Evolutionary conservation across 2,797 vertebrate genomes (phyloP), one percentile per base, ranked within the genome.

Genomic region (Polyboroides typus): DNA sequence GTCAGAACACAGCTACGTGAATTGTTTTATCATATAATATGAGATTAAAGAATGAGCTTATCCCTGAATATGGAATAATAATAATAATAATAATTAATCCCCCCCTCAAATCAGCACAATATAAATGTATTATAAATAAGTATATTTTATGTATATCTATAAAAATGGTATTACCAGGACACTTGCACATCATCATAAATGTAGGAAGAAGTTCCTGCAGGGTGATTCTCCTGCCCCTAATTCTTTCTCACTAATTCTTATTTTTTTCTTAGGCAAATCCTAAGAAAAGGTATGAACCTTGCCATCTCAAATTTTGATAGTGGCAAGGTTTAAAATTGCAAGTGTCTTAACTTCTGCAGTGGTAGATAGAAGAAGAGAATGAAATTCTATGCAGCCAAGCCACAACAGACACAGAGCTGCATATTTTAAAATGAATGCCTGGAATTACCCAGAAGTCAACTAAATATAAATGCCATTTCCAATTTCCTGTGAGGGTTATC

Each of bases 1-100:
- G 98, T 95, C 93, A 94, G 91, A 92, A 59, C 74, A 88, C 94
- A 94, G 66, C 95, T 91, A 67, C 13, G 67, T 95, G 71, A 92
- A 93, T 79, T 93, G 74, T 81, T 91, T 96, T 89, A 18, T 94
- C 50, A 12, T 90, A 21, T 70, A 76, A 52, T 87, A 67, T n/a
- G 67, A 90, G 67, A 67, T 72, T 74, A 71, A 83, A 92, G n/a
- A 94, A 84, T 79, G 38, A 95, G 3, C 2, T 82, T 93, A 91
- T 80, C 52, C 52, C 60, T 81, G 44, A 76, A 33, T 42, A 64
- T 48, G 36, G n/a, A 78, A 48, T 33, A 86, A 72, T 31, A 76
- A 60, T 44, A 83, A 45, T 17, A 44, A 58, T 38, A 45, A 47
- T 58, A 50, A 45, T 64, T 53, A 45, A 21, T 11, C 17, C 10